Evolutionary conservation across 2,113 vertebrate species (phyloP), one percentile per base, ranked within the genome.

Genomic region (Protobothrops flavoviridis): DNA sequence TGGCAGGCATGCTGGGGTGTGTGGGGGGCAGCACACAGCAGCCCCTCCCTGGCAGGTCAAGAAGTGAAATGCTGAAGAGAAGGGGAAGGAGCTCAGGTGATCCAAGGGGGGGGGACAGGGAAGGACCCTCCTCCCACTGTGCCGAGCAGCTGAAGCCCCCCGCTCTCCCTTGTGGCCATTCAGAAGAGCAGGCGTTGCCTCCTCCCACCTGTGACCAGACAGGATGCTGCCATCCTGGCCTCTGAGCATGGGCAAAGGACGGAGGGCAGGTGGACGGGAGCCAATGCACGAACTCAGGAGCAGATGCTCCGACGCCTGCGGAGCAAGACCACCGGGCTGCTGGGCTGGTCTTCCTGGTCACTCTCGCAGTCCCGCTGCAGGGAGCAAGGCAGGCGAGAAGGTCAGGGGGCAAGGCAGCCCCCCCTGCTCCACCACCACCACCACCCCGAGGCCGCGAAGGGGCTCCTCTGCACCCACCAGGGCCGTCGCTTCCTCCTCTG

Each of bases 311-410:
- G 96, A 48, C 97, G 96, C 26, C 97, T 95, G 21, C 96, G 96
- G 69, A 97, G 88, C 69, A 98, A 95, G 0, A 97, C 96, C 0
- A 57, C 89, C 0, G 97, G 97, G 81, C 96, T 98, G 92, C 94
- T 96, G 8, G 97, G 96, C 0, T 94, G 94, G 89, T 98, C 97
- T 89, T 98, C 98, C 23, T 95, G 96, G 92, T 98, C 97, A 0
- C 98, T 98, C 94, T 98, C 98, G 64, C 97, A 98, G 90, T 97
- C 92, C 91, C 97, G 98, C 98, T 98, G 96, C 3, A 39, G 45
- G 85, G 91, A 5, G 33, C 15, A 8, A 39, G 23, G 17, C 24
- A 23, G 45, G 69, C 15, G 88, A 39, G 39, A 21, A 12, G 7
- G 74, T 81, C 74, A 87, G 52, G 94, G 8, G 17, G 45, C 48